A percentile compares a stretch with the other conserved stretches of the same genome.
Conservation (phyloP, 92 coral and sea anemone genomes). For the Chrysogorgia sp. region DNA sequence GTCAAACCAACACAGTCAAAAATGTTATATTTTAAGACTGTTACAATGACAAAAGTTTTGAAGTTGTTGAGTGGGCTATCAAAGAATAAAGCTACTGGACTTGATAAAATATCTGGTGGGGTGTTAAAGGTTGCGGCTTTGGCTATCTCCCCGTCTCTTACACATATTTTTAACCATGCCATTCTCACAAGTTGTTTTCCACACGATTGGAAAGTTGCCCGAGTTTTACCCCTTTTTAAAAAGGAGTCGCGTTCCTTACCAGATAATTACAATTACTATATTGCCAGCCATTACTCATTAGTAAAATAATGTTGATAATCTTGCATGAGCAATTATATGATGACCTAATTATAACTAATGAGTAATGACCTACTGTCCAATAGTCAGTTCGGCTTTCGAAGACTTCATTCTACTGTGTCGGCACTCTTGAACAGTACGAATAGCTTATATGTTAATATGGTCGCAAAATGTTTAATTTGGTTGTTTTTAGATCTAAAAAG, state of each 20-base stretch:
- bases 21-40: too few relatives aligned
- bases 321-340: slow-evolving; percentile 46
- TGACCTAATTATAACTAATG: slow-evolving; percentile 24
- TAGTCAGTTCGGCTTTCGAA: slow-evolving; percentile 54
- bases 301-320: slow-evolving; percentile 48
- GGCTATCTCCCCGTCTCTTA: slow-evolving; percentile 61
- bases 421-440: slow-evolving; percentile 52
- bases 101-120: too few relatives aligned
- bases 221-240: slow-evolving; percentile 50
- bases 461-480: slow-evolving; percentile 50
- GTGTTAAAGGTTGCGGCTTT: too few relatives aligned
- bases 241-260: slow-evolving; percentile 29
- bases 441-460: slow-evolving; percentile 61
- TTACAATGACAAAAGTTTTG: too few relatives aligned
- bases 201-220: slow-evolving; percentile 53
- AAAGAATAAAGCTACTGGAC: too few relatives aligned
- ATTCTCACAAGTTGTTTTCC: slow-evolving; percentile 45
- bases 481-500: slow-evolving; percentile 57
- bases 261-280: slow-evolving; percentile 51
- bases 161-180: slow-evolving; percentile 51
- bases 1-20: too few relatives aligned
- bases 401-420: slow-evolving; percentile 43
- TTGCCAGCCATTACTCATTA: slow-evolving; percentile 51
- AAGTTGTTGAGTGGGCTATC: too few relatives aligned
- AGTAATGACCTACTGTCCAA: slow-evolving; percentile 12